Base-by-base conservation (phyloP, 2,888 invertebrate species). In the Aphidoletes aphidimyza region DNA sequence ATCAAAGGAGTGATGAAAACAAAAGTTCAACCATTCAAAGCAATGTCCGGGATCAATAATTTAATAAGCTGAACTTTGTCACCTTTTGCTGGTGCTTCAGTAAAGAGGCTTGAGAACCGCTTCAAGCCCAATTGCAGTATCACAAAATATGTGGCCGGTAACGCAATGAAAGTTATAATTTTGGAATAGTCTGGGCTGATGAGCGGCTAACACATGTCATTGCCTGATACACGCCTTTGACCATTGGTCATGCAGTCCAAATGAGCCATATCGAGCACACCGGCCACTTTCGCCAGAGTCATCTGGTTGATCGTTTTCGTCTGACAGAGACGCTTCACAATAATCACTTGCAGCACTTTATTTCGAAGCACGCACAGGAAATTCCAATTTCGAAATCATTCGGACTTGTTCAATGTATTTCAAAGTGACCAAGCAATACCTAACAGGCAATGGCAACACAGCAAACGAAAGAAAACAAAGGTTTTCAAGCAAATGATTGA, bases 1-100 rank as follows among this genome's bases (percentile, higher is more conserved):
- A 81, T 81, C 81, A 81, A 11, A 69, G n/a, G 69, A 34, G 34
- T 30, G 34, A 69, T 69, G 69, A 69, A 69, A 69, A 69, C 69
- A 69, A 54, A 54, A 54, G 54, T 47, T 47, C 47, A 47, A 47
- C 47, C 3, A 54, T 54, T 54, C 69, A 30, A 69, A 0, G 69
- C 5, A 54, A 14, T 34, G 69, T 30, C 26, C 17, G 36, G 81
- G n/a, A 37, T 81, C 37, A 37, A 22, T 37, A 37, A 81, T 81
- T 81, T 81, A 81, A 81, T 81, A 81, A 81, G 81, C 81, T 22
- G 37, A 81, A 69, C 22, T 81, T 81, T 81, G 81, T 36, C 81
- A 81, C 37, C 37, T 81, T 81, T 37, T 2, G 37, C 3, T 37
- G 36, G 37, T 81, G n/a, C 37, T 81, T 81, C 22, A 34, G 81